Conservation (phyloP, 2,888 invertebrate species). For the Tridacna gigas region DNA sequence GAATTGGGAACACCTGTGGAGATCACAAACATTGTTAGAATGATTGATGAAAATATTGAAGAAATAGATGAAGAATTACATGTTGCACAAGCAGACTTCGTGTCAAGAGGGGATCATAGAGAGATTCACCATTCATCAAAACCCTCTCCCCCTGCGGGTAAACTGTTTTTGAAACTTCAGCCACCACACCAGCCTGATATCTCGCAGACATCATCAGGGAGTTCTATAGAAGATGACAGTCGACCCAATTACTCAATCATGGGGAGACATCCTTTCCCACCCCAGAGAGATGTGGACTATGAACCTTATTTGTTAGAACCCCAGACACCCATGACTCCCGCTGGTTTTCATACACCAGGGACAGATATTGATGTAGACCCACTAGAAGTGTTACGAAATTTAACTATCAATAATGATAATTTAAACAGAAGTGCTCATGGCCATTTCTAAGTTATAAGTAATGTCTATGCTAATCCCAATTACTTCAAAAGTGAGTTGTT, state of each 20-base stretch:
- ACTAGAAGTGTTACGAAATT: constrained; percentile 79
- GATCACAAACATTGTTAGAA: constrained; percentile 76
- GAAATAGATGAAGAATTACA: constrained; percentile 67
- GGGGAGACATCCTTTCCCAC: constrained; percentile 61
- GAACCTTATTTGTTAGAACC: constrained; percentile 70
- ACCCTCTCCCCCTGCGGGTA: constrained; percentile 59
- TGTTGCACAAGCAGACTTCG: constrained; percentile 18
- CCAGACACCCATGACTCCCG: constrained; percentile 78
- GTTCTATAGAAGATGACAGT: constrained; percentile 57
- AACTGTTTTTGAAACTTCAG: constrained; percentile 65
- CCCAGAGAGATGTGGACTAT: constrained; percentile 56
- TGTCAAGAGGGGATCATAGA: constrained; percentile 32
- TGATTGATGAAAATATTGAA: constrained; percentile 78
- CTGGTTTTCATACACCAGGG: constrained; percentile 77
- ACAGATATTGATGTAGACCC: constrained; percentile 78
- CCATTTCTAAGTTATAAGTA: constrained; percentile 37
- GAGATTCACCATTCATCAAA: constrained; percentile 36
- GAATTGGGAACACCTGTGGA: constrained; percentile 79
- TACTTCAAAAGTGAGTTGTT: neutral
- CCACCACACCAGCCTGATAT: constrained; percentile 38
- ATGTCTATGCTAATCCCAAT: neutral
- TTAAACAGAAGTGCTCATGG: constrained; percentile 63
- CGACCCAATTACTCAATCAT: constrained; percentile 70
- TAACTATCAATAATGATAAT: constrained; percentile 76
- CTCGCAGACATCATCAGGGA: constrained; percentile 58